phyloP scores from a whole-genome alignment of 2,113 vertebrate species.

The Hoplias malabaricus region DNA sequence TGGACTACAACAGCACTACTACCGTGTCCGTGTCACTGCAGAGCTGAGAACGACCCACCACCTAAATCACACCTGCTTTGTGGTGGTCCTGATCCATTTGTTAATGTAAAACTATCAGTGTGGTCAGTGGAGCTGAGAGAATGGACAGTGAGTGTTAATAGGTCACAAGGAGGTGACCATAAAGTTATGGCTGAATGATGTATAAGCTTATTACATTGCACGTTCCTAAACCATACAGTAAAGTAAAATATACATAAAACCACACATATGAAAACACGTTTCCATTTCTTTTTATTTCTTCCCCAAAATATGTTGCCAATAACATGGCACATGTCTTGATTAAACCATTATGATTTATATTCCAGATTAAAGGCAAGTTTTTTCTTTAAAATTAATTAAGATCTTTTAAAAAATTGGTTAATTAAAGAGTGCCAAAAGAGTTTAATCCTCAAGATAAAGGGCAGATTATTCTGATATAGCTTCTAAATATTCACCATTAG shows the following conservation, averaged over 20 bases:
- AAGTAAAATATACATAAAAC: background rate
- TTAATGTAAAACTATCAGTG: too few species aligned
- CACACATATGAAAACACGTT: constrained; percentile 22
- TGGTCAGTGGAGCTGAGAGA: too few species aligned
- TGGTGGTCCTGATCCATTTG: too few species aligned
- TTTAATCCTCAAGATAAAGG: background rate
- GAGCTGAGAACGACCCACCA: too few species aligned
- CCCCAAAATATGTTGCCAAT: constrained; percentile 55
- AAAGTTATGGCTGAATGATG: too few species aligned
- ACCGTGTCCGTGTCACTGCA: too few species aligned
- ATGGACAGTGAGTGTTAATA: too few species aligned
- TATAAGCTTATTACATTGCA: too few species aligned
- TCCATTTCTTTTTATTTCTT: constrained; percentile 47
- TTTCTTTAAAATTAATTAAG: background rate
- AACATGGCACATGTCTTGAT: constrained; percentile 49
- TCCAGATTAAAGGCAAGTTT: constrained; percentile 42
- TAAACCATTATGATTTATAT: constrained; percentile 55
- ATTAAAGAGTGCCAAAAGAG: background rate
- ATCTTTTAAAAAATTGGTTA: constrained; percentile 1
- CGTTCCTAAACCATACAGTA: too few species aligned
- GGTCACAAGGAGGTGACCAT: too few species aligned
- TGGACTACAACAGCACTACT: too few species aligned
- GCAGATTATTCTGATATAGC: background rate
- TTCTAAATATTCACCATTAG: background rate
- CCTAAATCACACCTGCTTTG: too few species aligned